phyloP scores from a whole-genome alignment of 2,797 vertebrate genomes.

The Oreortyx pictus region DNA sequence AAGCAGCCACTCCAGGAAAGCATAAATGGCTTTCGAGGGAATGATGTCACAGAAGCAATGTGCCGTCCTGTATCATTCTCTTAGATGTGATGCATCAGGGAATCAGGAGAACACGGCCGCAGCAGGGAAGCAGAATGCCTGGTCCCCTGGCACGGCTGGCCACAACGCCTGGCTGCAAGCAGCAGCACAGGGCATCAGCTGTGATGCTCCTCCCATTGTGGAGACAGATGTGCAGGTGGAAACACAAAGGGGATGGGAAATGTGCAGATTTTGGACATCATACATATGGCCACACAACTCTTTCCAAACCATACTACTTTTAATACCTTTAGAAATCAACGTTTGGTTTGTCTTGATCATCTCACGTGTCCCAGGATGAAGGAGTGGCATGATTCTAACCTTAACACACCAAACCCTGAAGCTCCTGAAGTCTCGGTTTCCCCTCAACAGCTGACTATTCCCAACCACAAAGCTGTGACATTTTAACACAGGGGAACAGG shows the following conservation, averaged over 20 bases:
- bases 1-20: not conserved
- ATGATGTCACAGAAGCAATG: not conserved
- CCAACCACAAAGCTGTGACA: conserved; percentile 22
- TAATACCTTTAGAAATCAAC: not conserved
- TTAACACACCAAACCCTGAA: not conserved
- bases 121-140: too few relatives aligned
- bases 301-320: not conserved
- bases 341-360: not conserved
- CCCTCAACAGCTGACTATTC: not conserved
- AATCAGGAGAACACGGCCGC: not conserved
- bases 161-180: too few relatives aligned
- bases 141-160: too few relatives aligned
- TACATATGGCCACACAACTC: not conserved
- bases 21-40: not conserved
- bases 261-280: not conserved
- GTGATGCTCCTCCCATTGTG: not conserved
- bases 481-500: not conserved
- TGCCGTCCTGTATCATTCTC: not conserved
- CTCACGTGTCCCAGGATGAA: not conserved
- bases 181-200: not conserved
- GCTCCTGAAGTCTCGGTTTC: not conserved
- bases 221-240: not conserved
- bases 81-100: not conserved
- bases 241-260: not conserved
- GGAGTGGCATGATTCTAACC: not conserved